Conservation (phyloP, 2,113 vertebrate species). For the Microtus ochrogaster region DNA sequence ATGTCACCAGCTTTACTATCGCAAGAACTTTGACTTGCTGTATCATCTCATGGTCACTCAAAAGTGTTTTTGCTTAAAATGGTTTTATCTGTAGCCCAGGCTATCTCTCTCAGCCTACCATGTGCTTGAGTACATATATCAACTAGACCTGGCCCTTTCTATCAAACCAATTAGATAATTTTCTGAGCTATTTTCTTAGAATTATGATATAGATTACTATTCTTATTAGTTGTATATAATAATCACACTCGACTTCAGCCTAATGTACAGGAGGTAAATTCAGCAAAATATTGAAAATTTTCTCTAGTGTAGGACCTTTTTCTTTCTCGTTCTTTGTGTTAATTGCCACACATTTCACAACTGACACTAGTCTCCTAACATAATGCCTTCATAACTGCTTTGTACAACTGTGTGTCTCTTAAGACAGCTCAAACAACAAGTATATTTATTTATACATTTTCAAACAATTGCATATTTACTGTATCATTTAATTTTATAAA, state of each 20-base stretch:
- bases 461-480: neutral
- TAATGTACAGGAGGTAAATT: neutral
- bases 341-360: neutral
- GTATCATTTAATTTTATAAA: neutral
- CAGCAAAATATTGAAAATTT: neutral
- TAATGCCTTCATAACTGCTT: neutral
- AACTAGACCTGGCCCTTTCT: neutral
- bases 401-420: neutral
- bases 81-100: neutral
- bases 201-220: neutral
- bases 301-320: neutral
- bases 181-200: conserved; percentile 5
- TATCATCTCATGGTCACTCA: neutral
- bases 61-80: neutral
- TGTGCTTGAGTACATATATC: neutral
- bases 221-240: neutral
- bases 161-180: neutral
- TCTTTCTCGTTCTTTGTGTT: neutral
- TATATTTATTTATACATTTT: neutral
- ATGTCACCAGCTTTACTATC: neutral
- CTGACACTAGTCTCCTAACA: neutral
- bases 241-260: neutral
- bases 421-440: neutral
- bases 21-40: neutral
- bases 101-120: neutral